Base-by-base conservation (phyloP, 2,888 invertebrate genomes). In the Cheilosia scutellata region DNA sequence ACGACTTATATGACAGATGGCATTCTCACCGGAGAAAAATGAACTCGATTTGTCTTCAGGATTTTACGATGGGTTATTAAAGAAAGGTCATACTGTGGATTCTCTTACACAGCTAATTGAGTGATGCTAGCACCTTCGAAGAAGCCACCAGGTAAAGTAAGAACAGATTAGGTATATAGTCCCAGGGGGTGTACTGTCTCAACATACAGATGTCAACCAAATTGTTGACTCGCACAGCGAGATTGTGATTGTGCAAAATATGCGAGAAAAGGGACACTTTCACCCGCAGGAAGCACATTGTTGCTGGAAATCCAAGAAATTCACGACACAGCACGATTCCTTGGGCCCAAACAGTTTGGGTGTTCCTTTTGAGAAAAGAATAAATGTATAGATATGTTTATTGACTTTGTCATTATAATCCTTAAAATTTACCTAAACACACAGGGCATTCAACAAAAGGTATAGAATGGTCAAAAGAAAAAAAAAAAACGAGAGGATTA, bases 371-470 rank as follows among this genome's bases (percentile, higher is more conserved):
- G 31, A 27, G 40, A 51, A 40, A 37, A 62, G 20, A 20, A 20
- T 20, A 55, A 62, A 65, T 68, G 51, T 66, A 80, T 58, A 66
- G 86, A 82, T 62, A 86, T 86, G 86, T 86, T 86, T 86, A 77
- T 77, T 76, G 86, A 82, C 86, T 55, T 66, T 71, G 76, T 66
- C 66, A 82, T 77, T 86, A 72, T 86, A 82, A 86, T 86, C 86
- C 86, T 72, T 60, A 68, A 80, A 86, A 82, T 86, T 86, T 86
- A 76, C 82, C 86, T 86, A 86, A 86, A 86, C 80, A 82, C 83
- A 68, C 49, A 68, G 66, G 62, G 58, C 51, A 16, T 20, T 4
- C 20, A 27, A 42, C 57, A 25, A 47, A 55, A 65, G 68, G 62
- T 31, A 27, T 4, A 31, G 1, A 29, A 47, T n/a, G 20, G 44